Conservation (phyloP, 2,797 vertebrate species). For the Cossypha niveicapilla region DNA sequence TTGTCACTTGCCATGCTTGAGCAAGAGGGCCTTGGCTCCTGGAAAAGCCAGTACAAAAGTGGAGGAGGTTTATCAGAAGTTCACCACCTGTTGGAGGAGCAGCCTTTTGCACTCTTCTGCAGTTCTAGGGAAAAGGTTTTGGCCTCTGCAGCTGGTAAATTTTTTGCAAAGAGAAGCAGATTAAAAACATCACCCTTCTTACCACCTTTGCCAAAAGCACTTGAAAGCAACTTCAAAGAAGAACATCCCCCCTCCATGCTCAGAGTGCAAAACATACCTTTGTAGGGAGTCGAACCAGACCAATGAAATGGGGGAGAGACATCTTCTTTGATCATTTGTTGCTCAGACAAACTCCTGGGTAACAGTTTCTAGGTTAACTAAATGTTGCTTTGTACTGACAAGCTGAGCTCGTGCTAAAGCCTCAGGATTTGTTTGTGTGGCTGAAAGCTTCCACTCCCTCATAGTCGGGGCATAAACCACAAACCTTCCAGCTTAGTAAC, state of each 20-base stretch:
- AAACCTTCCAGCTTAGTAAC: neutral
- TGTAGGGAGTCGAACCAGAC: slow-evolving; percentile 14
- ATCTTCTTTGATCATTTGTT: slow-evolving; percentile 16
- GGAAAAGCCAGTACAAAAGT: neutral
- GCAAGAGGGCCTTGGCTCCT: neutral
- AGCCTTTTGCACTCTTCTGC: neutral
- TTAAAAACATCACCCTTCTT: neutral
- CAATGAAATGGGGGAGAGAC: neutral
- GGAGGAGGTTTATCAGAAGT: neutral
- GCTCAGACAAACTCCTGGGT: neutral
- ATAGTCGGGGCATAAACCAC: neutral
- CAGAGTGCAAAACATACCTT: neutral
- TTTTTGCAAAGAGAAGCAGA: slow-evolving; percentile 4
- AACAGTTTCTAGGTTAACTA: slow-evolving; percentile 19
- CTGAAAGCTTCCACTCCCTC: neutral
- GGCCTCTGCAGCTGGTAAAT: neutral
- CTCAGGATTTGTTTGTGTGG: neutral
- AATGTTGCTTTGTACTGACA: neutral
- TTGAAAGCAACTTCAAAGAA: slow-evolving; percentile 48
- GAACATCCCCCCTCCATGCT: neutral
- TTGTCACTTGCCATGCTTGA: neutral
- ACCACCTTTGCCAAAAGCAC: slow-evolving; percentile 25
- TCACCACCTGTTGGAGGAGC: neutral
- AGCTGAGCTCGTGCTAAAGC: neutral
- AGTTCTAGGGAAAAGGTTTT: neutral